Percentiles rank a stretch among this genome's conserved stretches.
These are phyloP conservation scores for Ichneumoninae sp. DNA, from an alignment of 2,888 invertebrate species.

Conservation along the genomic window DNA sequence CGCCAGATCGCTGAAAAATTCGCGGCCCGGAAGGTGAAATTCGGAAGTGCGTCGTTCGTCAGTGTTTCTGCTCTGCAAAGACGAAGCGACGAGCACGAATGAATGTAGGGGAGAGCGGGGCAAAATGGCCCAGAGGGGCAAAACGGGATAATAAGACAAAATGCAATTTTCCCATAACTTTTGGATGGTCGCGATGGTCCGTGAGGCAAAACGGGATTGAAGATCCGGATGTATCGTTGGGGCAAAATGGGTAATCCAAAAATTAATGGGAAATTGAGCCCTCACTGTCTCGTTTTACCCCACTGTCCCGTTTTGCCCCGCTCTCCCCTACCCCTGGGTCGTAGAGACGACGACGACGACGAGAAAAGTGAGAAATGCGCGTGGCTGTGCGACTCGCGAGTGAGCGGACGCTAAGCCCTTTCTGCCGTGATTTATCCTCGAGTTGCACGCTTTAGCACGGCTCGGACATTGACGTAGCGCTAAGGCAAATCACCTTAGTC, in stretches of 20 bases:
- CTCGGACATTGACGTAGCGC: slow-evolving; percentile 63
- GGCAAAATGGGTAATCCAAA: too few species aligned
- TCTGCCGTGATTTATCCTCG: slow-evolving; percentile 57
- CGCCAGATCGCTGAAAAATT: neutral
- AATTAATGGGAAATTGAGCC: too few species aligned
- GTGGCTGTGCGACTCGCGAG: neutral
- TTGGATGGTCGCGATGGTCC: too few species aligned
- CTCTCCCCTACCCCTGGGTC: neutral
- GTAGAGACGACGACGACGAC: neutral
- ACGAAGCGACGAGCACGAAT: neutral
- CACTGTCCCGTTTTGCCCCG: too few species aligned
- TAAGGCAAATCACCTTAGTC: slow-evolving; percentile 62
- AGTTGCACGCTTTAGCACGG: slow-evolving; percentile 48
- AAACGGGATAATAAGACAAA: too few species aligned
- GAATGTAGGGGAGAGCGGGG: too few species aligned
- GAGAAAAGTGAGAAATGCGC: neutral
- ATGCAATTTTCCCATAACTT: too few species aligned
- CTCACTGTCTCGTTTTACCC: too few species aligned
- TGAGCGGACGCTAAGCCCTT: slow-evolving; percentile 38
- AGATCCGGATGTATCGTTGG: too few species aligned
- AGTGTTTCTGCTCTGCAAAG: neutral
- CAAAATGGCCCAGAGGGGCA: too few species aligned
- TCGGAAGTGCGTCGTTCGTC: neutral
- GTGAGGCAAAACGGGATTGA: too few species aligned
- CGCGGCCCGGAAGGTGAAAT: neutral